These are phyloP conservation scores for Lampris incognitus DNA, from an alignment of 2,113 vertebrate species.

Conservation along the genomic window DNA sequence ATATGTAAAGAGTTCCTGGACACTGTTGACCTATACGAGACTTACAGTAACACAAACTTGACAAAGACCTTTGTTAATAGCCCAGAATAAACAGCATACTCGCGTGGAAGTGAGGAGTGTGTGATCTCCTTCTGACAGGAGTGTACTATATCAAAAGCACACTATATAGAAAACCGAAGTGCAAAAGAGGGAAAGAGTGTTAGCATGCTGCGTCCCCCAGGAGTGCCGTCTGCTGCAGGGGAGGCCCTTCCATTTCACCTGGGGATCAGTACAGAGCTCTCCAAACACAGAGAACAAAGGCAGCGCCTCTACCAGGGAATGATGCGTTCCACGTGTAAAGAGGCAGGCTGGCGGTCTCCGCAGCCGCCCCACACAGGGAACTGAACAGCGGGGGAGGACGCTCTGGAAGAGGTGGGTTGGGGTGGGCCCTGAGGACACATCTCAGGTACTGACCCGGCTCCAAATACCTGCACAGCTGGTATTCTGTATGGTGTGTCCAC, in stretches of 20 bases:
- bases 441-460: constrained; percentile 40
- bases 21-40: too few relatives aligned
- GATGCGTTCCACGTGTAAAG: constrained; percentile 81
- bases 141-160: too few relatives aligned
- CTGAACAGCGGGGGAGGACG: constrained; percentile 39
- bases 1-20: too few relatives aligned
- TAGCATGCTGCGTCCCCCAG: not conserved
- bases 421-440: constrained; percentile 28
- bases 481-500: constrained; percentile 49
- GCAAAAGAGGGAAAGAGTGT: not conserved
- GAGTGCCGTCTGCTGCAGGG: not conserved
- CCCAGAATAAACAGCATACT: too few relatives aligned
- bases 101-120: too few relatives aligned
- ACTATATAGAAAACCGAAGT: not conserved
- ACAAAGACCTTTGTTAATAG: too few relatives aligned
- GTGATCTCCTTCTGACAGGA: too few relatives aligned
- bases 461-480: constrained; percentile 60
- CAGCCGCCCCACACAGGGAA: constrained; percentile 57
- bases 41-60: too few relatives aligned
- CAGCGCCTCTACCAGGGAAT: constrained; percentile 58
- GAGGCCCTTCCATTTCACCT: constrained; percentile 71
- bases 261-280: constrained; percentile 85
- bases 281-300: constrained; percentile 78
- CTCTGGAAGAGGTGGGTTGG: constrained; percentile 24
- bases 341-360: constrained; percentile 28